Evolutionary conservation across 2,888 invertebrate species (phyloP).

Genomic region (Cephus pygmeus): DNA sequence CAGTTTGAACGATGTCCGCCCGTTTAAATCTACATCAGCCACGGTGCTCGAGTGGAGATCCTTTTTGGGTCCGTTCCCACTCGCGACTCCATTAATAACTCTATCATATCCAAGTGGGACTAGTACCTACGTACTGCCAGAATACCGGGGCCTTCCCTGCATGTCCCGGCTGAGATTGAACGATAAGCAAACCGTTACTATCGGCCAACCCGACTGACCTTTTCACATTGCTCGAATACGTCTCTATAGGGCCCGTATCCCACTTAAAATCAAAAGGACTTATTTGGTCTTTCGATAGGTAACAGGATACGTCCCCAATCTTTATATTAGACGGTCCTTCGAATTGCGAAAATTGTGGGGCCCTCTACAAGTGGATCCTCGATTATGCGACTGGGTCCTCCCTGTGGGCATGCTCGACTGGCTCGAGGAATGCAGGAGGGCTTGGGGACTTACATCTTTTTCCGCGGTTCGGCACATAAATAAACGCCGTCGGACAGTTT

Average conservation of each 20-base stretch:
- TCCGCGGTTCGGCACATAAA: conserved; percentile 63
- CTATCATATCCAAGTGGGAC: conserved; percentile 29
- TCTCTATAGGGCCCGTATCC: not conserved
- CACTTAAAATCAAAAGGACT: not conserved
- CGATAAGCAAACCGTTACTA: not conserved
- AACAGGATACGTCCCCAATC: not conserved
- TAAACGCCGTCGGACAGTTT: conserved; percentile 60
- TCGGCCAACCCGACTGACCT: not conserved
- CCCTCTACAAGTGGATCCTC: conserved; percentile 33
- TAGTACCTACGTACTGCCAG: not conserved
- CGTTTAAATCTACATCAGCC: conserved; percentile 25
- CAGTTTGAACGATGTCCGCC: conserved; percentile 18
- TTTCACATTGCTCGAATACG: not conserved
- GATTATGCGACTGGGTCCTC: conserved; percentile 50
- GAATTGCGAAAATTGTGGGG: conserved; percentile 21
- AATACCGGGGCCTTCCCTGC: not conserved
- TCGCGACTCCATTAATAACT: conserved; percentile 37
- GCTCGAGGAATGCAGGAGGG: conserved; percentile 55
- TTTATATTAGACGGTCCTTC: not conserved
- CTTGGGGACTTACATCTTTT: conserved; percentile 63
- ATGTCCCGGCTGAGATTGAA: not conserved
- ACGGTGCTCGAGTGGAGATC: not conserved
- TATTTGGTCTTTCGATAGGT: not conserved
- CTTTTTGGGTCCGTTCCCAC: conserved; percentile 5
- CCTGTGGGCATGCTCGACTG: conserved; percentile 49